Base-by-base conservation (phyloP, 2,113 vertebrate genomes). In the Labrus mixtus region DNA sequence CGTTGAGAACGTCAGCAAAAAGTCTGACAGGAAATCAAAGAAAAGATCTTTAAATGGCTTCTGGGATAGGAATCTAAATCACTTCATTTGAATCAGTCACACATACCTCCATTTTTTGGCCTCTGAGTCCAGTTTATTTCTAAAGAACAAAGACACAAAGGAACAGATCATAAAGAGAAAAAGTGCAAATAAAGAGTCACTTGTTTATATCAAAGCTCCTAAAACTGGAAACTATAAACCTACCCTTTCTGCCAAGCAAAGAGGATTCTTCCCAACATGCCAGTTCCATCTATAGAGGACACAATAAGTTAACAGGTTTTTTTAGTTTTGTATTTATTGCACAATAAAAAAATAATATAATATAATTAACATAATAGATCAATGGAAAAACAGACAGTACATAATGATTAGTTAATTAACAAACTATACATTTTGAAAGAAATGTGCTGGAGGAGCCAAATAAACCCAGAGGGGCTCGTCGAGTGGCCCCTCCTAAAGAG, bases 161-260 rank as follows among this genome's bases (percentile, higher is more conserved):
- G 12, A 60, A 29, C 3, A 48, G 37, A 62, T 48, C 1, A 39
- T 23, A 1, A 29, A 51, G n/a, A 58, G 3, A 4, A 20, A 46
- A 0, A 45, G 10, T 36, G 64, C 33, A 70, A 39, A 71, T n/a
- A 62, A 36, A 66, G 66, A 9, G 25, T 3, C 10, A 62, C 50
- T 22, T 7, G 15, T 36, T 39, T 41, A 3, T 1, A 43, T 53
- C 16, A 2, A 45, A 65, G 22, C 22, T 45, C 2, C 2, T 1
- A 4, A 45, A 48, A 48, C 2, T 77, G 5, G 22, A 41, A 61
- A 29, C 48, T 9, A 43, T 46, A 10, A 89, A 10, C 93, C 60
- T 63, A 98, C 97, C 97, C 97, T 90, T 97, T 97, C 60, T 54
- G 81, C 96, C 96, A 98, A 41, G 97, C 96, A 29, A 98, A 98